Conservation (phyloP, 64 coral and sea anemone genomes). For the Stichodactyla helianthus region DNA sequence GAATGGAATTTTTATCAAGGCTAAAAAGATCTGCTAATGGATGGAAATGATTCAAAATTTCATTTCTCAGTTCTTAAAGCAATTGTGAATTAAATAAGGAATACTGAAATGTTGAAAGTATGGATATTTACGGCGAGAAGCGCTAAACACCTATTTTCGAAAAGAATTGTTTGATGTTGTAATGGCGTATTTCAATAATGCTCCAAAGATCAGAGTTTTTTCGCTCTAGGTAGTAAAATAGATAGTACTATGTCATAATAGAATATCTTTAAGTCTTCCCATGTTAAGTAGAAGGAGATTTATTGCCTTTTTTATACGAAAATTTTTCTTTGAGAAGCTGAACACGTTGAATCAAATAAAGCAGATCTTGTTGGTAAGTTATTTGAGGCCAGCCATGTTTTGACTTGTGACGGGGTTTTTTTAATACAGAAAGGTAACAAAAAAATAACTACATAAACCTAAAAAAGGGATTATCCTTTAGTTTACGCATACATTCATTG, state of each 20-base stretch:
- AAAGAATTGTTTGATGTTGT: constrained; percentile 5
- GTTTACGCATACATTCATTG: not conserved
- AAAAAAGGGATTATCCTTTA: not conserved
- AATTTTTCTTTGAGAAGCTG: not conserved
- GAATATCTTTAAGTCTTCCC: not conserved
- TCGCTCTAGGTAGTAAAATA: not conserved
- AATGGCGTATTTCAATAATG: constrained; percentile 6
- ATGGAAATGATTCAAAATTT: not conserved
- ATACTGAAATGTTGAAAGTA: not conserved
- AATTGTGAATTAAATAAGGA: not conserved
- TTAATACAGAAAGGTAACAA: not conserved
- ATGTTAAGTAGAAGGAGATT: not conserved
- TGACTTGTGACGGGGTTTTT: not conserved
- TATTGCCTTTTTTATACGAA: not conserved
- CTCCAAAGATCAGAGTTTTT: not conserved
- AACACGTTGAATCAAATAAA: constrained; percentile 6
- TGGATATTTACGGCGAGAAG: not conserved
- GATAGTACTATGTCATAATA: not conserved
- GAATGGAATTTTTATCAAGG: not conserved
- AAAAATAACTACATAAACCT: not conserved
- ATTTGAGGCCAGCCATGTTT: not conserved
- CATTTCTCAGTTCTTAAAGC: not conserved
- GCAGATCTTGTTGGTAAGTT: constrained; percentile 2
- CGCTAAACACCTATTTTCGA: not conserved
- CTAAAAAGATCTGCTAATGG: not conserved